Evolutionary conservation across 1,140 invertebrate species (phyloP), one percentile per base, ranked within the genome.

Genomic region (Lucilia cuprina): DNA sequence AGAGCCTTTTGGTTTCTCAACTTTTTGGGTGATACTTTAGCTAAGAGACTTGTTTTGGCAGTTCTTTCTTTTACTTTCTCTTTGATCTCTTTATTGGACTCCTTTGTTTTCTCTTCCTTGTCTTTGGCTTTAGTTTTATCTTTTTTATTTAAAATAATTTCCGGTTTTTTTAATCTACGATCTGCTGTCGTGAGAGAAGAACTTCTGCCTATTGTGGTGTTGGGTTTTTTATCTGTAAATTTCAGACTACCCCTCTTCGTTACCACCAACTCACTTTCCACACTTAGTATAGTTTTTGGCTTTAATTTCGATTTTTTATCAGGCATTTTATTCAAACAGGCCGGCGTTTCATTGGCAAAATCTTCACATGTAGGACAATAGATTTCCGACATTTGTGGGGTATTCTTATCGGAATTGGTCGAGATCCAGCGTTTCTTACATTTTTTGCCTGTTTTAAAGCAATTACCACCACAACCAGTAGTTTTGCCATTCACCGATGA

Each of bases 281-380:
- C 88, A 85, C 87, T 88, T 5, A 91, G 50, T 78, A 91, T 88
- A 2, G 84, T 85, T 83, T 89, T 90, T n/a, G 87, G 85, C 85
- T 91, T 91, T 30, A 89, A 86, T 50, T 89, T 89, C 5, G 87
- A 84, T 83, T 89, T 87, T 85, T 90, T 90, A 83, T 89, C 90
- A 49, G 92, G 89, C 87, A 92, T 91, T 87, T 90, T 91, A 88
- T 87, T 91, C 84, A 92, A 90, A 86, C 92, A 93, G 84, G 92
- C 92, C 82, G 92, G 92, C 21, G 91, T 91, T 89, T 91, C 90
- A 86, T 91, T 89, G 85, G 91, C 89, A 77, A 89, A 89, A 90
- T 90, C 89, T 86, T 91, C 92, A 87, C 91, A 91, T 70, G 89
- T 89, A 83, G 88, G 87, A 87, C 90, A 91, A 87, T 92, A 92